phyloP scores from a whole-genome alignment of 2,888 invertebrate species.

The Nymphalis urticae region DNA sequence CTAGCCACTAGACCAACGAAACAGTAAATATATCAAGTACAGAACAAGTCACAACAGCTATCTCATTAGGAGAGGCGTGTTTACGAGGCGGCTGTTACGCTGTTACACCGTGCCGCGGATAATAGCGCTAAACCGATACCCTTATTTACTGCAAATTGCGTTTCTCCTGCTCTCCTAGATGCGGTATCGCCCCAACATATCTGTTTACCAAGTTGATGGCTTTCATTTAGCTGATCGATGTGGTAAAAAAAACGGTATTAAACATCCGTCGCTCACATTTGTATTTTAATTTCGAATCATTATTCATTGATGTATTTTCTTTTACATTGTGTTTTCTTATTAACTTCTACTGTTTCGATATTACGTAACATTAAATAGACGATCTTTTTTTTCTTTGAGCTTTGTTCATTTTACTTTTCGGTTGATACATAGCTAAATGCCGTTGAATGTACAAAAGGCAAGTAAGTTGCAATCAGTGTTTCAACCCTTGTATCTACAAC shows the following conservation, averaged over 20 bases:
- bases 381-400: neutral
- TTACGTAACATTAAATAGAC: neutral
- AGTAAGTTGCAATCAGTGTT: constrained; percentile 18
- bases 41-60: constrained; percentile 26
- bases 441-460: constrained; percentile 6
- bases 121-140: constrained; percentile 77
- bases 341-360: neutral
- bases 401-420: neutral
- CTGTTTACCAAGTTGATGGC: constrained; percentile 26
- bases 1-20: too few relatives aligned
- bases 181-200: constrained; percentile 27
- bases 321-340: neutral
- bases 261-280: constrained; percentile 1
- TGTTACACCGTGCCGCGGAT: constrained; percentile 47
- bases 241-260: constrained; percentile 9
- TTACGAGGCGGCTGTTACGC: constrained; percentile 31
- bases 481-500: constrained; percentile 12
- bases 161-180: constrained; percentile 38
- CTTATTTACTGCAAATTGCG: constrained; percentile 80
- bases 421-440: neutral
- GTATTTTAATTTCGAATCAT: constrained; percentile 19
- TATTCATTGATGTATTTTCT: constrained; percentile 3
- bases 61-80: constrained; percentile 35
- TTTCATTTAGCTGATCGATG: constrained; percentile 25
- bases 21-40: constrained; percentile 18